Conservation (phyloP, 92 coral and sea anemone species). For the Plumapathes pennacea region DNA sequence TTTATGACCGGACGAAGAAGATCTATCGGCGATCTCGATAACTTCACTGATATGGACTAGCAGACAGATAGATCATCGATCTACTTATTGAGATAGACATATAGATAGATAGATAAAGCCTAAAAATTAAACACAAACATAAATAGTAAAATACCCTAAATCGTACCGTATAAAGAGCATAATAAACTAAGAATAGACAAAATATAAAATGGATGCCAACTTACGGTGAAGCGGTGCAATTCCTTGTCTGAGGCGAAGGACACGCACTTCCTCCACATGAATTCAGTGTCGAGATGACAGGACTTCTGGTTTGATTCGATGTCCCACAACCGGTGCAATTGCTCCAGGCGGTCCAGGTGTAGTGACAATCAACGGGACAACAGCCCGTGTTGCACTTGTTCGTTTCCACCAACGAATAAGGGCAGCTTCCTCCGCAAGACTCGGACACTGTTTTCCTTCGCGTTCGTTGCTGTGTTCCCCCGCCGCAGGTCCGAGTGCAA, state of each 20-base stretch:
- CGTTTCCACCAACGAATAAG: not conserved
- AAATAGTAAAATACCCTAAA: too few relatives aligned
- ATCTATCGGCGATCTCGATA: too few relatives aligned
- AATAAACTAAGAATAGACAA: too few relatives aligned
- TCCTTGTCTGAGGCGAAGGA: slow-evolving; percentile 38
- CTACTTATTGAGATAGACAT: too few relatives aligned
- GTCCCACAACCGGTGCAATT: slow-evolving; percentile 60
- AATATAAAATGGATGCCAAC: too few relatives aligned
- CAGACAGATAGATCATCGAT: too few relatives aligned
- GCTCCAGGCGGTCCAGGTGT: slow-evolving; percentile 63
- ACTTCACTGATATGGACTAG: too few relatives aligned
- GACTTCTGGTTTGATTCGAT: slow-evolving; percentile 51
- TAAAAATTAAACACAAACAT: too few relatives aligned
- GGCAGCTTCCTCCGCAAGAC: slow-evolving; percentile 22
- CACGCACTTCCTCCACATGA: slow-evolving; percentile 62
- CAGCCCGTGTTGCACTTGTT: slow-evolving; percentile 19
- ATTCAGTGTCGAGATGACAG: slow-evolving; percentile 13
- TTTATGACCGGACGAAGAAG: too few relatives aligned
- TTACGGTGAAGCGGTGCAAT: slow-evolving; percentile 72
- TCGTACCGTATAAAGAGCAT: too few relatives aligned
- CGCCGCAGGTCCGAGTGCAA: slow-evolving; percentile 39
- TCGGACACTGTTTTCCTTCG: not conserved
- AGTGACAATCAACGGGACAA: slow-evolving; percentile 45
- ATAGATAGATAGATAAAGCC: too few relatives aligned
- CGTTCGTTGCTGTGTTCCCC: not conserved